Base-by-base conservation (phyloP, 1,140 invertebrate species). In the Drosophila grimshawi region DNA sequence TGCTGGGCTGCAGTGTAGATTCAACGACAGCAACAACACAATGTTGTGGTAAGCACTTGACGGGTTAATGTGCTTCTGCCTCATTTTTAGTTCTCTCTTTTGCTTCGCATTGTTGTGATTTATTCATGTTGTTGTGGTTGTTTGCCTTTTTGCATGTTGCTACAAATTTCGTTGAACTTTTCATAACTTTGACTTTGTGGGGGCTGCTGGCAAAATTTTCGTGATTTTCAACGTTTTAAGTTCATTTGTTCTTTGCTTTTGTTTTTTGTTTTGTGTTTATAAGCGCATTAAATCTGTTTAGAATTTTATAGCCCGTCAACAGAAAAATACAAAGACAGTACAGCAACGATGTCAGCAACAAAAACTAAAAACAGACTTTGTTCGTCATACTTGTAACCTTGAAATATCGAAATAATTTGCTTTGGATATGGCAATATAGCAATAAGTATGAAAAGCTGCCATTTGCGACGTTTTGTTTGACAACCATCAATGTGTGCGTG, bases 331-430 rank as follows among this genome's bases (percentile, higher is more conserved):
- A n/a, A 19, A 32, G 5, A 32, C 61, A 19, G 19, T 19, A 19
- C 19, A 19, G 19, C 19, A 1, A 19, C 19, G 19, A 19, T 19
- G 48, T 6, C 30, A 7, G 29, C 70, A 39, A 19, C 56, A 51
- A 88, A 51, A 88, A 88, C 83, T 88, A 88, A 80, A 86, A 82
- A 82, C 76, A 82, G 80, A 88, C 70, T 83, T 80, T 74, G 78
- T 88, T 68, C 70, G 64, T 86, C 75, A 86, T 76, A 60, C 69
- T 74, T 64, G 4, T 71, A 83, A 82, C 82, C 83, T 86, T 88
- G 80, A 86, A 81, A 77, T 71, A 80, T 67, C 43, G 71, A 81
- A 86, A 86, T 63, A 78, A 59, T 76, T 80, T 76, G 67, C 63
- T 68, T 71, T 78, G 60, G 59, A 67, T 69, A 68, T 60, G 52